phyloP scores from a whole-genome alignment of 2,113 vertebrate genomes.

The Corynorhinus townsendii region DNA sequence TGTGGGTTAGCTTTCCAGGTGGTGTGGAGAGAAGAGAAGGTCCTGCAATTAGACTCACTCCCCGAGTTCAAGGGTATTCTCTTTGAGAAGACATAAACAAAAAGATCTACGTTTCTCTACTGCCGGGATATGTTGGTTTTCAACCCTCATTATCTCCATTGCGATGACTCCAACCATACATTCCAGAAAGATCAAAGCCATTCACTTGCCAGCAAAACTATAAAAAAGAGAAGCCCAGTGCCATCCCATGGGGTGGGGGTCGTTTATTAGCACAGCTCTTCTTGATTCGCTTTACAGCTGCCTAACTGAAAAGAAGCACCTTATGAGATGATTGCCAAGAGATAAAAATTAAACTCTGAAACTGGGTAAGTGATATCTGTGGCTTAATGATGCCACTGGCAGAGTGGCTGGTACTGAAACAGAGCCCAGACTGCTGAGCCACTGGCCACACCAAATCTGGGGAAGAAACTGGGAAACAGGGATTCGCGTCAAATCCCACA shows the following conservation, averaged over 20 bases:
- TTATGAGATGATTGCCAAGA: background rate
- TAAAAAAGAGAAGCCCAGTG: background rate
- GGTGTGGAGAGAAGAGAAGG: conserved; percentile 60
- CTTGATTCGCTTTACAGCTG: background rate
- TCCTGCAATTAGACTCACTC: conserved; percentile 64
- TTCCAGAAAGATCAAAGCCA: background rate
- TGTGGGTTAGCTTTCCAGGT: conserved; percentile 69
- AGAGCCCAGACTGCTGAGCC: background rate
- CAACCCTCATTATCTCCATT: background rate
- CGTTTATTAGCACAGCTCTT: background rate
- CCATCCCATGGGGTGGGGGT: background rate
- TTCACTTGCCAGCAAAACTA: background rate
- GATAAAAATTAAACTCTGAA: background rate
- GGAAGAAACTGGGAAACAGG: too few relatives aligned
- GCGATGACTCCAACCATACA: background rate
- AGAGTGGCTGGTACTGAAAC: background rate
- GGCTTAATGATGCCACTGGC: background rate
- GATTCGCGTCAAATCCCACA: background rate
- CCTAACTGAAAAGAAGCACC: background rate
- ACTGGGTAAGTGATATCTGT: background rate
- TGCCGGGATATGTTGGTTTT: background rate
- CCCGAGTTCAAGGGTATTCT: background rate
- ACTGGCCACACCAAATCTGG: background rate
- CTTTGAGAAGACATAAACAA: background rate
- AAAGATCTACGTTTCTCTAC: background rate